phyloP scores from a whole-genome alignment of 2,888 invertebrate genomes.

The Dioctria rufipes region DNA sequence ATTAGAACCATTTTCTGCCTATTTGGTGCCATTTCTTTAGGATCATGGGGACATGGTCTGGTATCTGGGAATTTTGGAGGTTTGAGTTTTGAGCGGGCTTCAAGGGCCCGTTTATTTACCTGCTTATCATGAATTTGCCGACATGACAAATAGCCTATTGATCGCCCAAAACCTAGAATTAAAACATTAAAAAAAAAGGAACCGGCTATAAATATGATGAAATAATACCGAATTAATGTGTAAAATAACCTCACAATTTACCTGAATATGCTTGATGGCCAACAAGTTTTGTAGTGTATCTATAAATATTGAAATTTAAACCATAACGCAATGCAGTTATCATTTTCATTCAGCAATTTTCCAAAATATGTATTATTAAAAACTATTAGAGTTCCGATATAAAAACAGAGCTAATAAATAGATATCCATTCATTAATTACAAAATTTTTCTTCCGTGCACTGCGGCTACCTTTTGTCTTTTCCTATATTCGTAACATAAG shows the following conservation, averaged over 20 bases:
- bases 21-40: conserved; percentile 20
- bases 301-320: conserved; percentile 41
- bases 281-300: conserved; percentile 37
- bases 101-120: conserved; percentile 69
- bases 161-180: conserved; percentile 48
- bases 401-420: conserved; percentile 54
- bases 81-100: conserved; percentile 66
- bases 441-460: conserved; percentile 36
- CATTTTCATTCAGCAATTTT: conserved; percentile 47
- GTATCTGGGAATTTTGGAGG: conserved; percentile 5
- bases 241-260: conserved; percentile 37
- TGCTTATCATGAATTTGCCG: conserved; percentile 30
- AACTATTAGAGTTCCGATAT: conserved; percentile 1
- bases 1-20: conserved; percentile 10
- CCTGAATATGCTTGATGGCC: conserved; percentile 54
- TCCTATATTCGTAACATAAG: neutral
- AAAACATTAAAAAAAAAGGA: neutral
- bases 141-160: conserved; percentile 32
- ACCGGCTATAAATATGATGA: conserved; percentile 22
- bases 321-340: conserved; percentile 50
- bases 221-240: conserved; percentile 24
- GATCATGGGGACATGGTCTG: neutral
- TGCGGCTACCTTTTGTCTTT: neutral
- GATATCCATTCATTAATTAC: conserved; percentile 54
- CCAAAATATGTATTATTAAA: neutral